These are phyloP conservation scores for Tenebrio molitor DNA, from an alignment of 1,140 invertebrate genomes.

Conservation along the genomic window DNA sequence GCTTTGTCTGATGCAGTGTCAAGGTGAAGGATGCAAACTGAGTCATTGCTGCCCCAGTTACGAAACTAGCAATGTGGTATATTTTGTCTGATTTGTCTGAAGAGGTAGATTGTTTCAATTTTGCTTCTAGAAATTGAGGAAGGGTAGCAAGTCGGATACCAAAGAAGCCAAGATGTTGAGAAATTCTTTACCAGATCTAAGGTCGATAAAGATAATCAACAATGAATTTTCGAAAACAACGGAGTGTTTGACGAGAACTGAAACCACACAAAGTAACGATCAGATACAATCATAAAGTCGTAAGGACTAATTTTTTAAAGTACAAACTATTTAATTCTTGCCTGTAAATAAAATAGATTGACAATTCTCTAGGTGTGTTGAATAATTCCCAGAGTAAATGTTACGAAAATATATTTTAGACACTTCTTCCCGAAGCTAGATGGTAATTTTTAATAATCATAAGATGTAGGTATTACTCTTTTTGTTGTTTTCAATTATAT, in stretches of 20 bases:
- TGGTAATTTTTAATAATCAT: too few relatives aligned
- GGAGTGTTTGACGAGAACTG: slow-evolving; percentile 8
- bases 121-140: slow-evolving; percentile 14
- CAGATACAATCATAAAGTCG: background rate
- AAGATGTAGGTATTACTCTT: too few relatives aligned
- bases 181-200: slow-evolving; percentile 35
- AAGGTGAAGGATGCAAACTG: slow-evolving; percentile 60
- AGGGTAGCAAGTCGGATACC: slow-evolving; percentile 18
- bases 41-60: slow-evolving; percentile 62
- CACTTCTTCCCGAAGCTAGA: too few relatives aligned
- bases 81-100: background rate
- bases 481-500: too few relatives aligned
- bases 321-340: too few relatives aligned
- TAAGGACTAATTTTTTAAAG: too few relatives aligned
- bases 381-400: too few relatives aligned
- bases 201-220: slow-evolving; percentile 32
- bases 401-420: too few relatives aligned
- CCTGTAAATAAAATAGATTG: too few relatives aligned
- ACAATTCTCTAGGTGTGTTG: too few relatives aligned
- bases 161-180: slow-evolving; percentile 14
- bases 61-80: slow-evolving; percentile 45
- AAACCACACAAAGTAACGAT: slow-evolving; percentile 6
- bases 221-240: slow-evolving; percentile 38
- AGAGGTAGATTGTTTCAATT: slow-evolving; percentile 39
- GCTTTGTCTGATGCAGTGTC: slow-evolving; percentile 63